Base-by-base conservation (phyloP, 1,140 invertebrate genomes). In the Aradophagus sp. region DNA sequence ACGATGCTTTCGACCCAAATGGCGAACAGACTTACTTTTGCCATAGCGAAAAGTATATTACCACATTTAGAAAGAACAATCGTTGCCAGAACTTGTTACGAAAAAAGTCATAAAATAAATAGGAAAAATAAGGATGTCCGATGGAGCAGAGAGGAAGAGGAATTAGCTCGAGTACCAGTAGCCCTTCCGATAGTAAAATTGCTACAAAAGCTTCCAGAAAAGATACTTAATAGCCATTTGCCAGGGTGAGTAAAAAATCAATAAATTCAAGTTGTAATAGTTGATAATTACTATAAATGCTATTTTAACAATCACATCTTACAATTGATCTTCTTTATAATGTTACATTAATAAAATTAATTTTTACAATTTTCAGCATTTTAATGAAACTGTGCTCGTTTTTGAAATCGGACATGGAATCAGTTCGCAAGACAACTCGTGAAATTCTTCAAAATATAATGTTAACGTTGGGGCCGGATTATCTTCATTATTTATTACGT, bases 101-200 rank as follows among this genome's bases (percentile, higher is more conserved):
- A 94, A 65, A 86, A 82, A 15, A 91, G 91, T 32, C 95, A 97
- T 80, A 97, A 97, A 79, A 77, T 94, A 0, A 93, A 94, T 77
- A 89, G 91, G 17, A 91, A 91, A 35, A 87, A 86, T 2, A 86
- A 87, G 0, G 87, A 89, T 15, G 59, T 56, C 0, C 10, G 38
- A 3, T 62, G 85, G 5, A 89, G 90, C 17, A 87, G 88, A n/a
- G 92, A 93, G 71, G 95, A 98, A 75, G 93, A 97, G 67, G 96
- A 98, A 78, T 91, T 98, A 67, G 84, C 95, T 50, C 87, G 95
- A 50, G 93, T 98, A 7, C 97, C 97, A 0, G 91, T 99, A 68
- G 95, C 96, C 0, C 83, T 98, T 27, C 96, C 97, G 0, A 88
- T 97, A 67, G 93, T 98, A 0, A 98, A 98, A 79, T 78, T 99